phyloP scores from a whole-genome alignment of 1,140 invertebrate genomes.

The Drosophila gunungcola region DNA sequence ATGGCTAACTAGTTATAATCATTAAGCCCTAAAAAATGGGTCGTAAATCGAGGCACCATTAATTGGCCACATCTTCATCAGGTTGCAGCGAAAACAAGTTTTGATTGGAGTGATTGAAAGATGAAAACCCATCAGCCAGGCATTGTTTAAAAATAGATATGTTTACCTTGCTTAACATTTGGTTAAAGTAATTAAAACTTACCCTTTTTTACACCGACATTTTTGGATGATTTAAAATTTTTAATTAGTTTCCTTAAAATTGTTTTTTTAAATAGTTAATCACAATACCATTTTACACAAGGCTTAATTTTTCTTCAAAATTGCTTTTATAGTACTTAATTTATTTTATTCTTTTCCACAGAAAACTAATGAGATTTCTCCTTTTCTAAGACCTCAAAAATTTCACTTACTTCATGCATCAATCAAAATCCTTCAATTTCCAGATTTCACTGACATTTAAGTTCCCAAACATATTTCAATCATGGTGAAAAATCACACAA shows the following conservation, averaged over 20 bases:
- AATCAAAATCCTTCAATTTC: slow-evolving; percentile 49
- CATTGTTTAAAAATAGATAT: slow-evolving; percentile 5
- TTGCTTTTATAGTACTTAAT: background rate
- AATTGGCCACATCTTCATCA: slow-evolving; percentile 30
- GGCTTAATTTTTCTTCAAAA: background rate
- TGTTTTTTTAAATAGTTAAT: background rate
- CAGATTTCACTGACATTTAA: slow-evolving; percentile 41
- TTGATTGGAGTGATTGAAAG: slow-evolving; percentile 18
- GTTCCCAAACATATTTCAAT: slow-evolving; percentile 35
- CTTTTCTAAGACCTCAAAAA: background rate
- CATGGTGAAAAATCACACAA: slow-evolving; percentile 23
- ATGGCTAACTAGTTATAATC: slow-evolving; percentile 18
- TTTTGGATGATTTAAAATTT: background rate
- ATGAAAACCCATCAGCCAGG: slow-evolving; percentile 4
- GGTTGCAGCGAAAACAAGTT: slow-evolving; percentile 9
- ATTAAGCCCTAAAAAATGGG: slow-evolving; percentile 30
- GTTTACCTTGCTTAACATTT: slow-evolving; percentile 1
- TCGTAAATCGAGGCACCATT: slow-evolving; percentile 32
- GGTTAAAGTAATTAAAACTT: background rate
- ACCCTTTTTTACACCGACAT: background rate
- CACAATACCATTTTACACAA: too few relatives aligned
- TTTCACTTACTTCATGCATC: slow-evolving; percentile 31
- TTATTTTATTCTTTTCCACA: background rate
- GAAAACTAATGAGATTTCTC: slow-evolving; percentile 10
- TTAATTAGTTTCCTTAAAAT: background rate